Evolutionary conservation across 2,797 vertebrate species (phyloP).

Genomic region (Neomorphus geoffroyi): DNA sequence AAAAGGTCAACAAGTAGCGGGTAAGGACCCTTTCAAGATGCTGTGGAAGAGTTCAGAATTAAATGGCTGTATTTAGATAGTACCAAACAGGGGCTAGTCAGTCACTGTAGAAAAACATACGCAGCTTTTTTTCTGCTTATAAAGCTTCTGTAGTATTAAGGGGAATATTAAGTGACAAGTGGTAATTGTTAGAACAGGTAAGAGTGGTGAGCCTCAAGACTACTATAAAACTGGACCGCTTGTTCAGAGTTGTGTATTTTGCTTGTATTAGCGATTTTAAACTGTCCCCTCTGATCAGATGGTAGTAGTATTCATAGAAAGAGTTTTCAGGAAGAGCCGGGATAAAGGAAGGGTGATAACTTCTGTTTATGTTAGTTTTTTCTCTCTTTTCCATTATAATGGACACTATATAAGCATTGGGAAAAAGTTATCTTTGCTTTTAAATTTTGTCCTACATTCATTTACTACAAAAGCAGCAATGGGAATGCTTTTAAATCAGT

Average conservation of each 20-base stretch:
- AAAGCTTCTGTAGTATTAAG: not conserved
- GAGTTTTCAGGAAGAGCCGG: not conserved
- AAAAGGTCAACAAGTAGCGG: not conserved
- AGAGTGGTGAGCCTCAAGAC: not conserved
- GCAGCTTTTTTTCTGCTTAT: not conserved
- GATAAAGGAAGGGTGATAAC: not conserved
- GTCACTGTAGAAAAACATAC: not conserved
- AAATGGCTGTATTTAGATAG: not conserved
- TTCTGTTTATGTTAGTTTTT: not conserved
- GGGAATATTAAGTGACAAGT: not conserved
- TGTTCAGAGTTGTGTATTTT: not conserved
- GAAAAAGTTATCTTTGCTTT: not conserved
- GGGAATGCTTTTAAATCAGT: not conserved
- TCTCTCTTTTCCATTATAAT: too few species aligned
- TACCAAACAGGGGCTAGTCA: not conserved
- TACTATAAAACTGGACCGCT: not conserved
- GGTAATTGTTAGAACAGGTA: not conserved
- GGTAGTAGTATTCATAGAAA: not conserved
- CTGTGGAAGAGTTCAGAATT: not conserved
- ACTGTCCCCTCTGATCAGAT: not conserved
- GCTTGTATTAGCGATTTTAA: not conserved
- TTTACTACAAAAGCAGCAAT: not conserved
- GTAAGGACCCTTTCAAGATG: not conserved
- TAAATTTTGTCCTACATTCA: not conserved
- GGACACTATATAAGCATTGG: too few species aligned